phyloP scores from a whole-genome alignment of 2,888 invertebrate genomes.

The Aquatica leii region DNA sequence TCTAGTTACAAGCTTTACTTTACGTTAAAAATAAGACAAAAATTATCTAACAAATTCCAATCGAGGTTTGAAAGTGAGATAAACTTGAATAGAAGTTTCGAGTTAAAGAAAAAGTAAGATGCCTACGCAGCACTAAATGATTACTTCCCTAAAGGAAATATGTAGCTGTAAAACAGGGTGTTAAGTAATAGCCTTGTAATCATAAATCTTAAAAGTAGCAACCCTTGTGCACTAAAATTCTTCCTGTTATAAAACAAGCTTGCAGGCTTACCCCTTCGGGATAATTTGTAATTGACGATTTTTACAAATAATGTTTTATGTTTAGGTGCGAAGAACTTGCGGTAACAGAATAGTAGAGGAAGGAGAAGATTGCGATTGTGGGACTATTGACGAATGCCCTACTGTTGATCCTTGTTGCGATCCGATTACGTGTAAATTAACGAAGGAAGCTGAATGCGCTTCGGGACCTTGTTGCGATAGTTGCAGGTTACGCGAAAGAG shows the following conservation, averaged over 20 bases:
- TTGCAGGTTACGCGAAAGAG: constrained; percentile 79
- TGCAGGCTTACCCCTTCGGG: not conserved
- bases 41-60: not conserved
- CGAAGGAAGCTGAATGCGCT: constrained; percentile 93
- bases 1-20: not conserved
- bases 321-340: constrained; percentile 80
- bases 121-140: constrained; percentile 14
- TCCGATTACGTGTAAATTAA: constrained; percentile 94
- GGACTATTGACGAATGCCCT: constrained; percentile 88
- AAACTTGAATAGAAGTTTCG: not conserved
- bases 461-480: constrained; percentile 90
- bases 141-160: constrained; percentile 12
- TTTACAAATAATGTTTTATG: not conserved
- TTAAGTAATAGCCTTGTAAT: constrained; percentile 21
- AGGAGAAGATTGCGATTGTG: constrained; percentile 98
- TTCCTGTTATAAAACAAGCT: constrained; percentile 13
- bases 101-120: not conserved
- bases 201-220: constrained; percentile 19
- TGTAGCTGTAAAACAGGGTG: constrained; percentile 9
- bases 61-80: not conserved
- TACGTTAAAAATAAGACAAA: not conserved
- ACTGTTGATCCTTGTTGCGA: constrained; percentile 95
- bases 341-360: constrained; percentile 95
- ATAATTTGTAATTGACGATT: not conserved
- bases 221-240: constrained; percentile 15